Percentiles rank a stretch among this genome's conserved stretches.
These are phyloP conservation scores for Chinchilla lanigera DNA, from an alignment of 2,113 vertebrate genomes.

Conservation along the genomic window DNA sequence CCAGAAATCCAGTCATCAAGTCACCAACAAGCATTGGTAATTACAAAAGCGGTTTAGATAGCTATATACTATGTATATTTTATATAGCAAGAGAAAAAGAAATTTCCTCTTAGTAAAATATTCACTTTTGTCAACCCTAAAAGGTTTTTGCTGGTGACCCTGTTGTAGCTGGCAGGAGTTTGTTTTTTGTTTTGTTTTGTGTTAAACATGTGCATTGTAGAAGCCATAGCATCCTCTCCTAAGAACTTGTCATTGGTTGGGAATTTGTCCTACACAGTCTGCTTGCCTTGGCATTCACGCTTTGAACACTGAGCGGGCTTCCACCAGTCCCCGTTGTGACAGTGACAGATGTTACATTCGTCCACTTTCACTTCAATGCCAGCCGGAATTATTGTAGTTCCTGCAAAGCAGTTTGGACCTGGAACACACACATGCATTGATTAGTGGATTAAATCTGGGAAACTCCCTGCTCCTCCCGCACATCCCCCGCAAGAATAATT, in stretches of 20 bases:
- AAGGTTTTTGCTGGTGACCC: constrained; percentile 85
- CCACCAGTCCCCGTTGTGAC: constrained; percentile 99
- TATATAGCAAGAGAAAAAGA: constrained; percentile 71
- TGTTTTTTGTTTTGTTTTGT: constrained; percentile 35
- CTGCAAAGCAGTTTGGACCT: constrained; percentile 99
- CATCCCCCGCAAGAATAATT: neutral
- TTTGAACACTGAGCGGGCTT: constrained; percentile 98
- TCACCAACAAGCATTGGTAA: constrained; percentile 71
- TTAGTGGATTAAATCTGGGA: constrained; percentile 60
- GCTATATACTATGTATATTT: constrained; percentile 62
- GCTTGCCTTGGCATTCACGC: constrained; percentile 98
- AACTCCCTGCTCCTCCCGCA: neutral
- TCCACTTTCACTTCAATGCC: constrained; percentile 99
- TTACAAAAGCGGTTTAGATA: constrained; percentile 75
- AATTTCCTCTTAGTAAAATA: constrained; percentile 71
- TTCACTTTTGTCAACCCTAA: constrained; percentile 77
- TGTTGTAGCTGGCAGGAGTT: constrained; percentile 80
- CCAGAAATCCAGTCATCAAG: constrained; percentile 46
- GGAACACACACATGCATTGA: constrained; percentile 81
- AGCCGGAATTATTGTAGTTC: constrained; percentile 98
- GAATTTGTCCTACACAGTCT: constrained; percentile 89
- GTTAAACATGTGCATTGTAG: constrained; percentile 62
- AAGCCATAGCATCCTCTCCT: constrained; percentile 58
- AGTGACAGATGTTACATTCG: constrained; percentile 99
- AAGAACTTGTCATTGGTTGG: constrained; percentile 72